Percentiles rank a stretch among this genome's conserved stretches.
Conservation (phyloP, 2,113 vertebrate species). For the Tinamus guttatus region DNA sequence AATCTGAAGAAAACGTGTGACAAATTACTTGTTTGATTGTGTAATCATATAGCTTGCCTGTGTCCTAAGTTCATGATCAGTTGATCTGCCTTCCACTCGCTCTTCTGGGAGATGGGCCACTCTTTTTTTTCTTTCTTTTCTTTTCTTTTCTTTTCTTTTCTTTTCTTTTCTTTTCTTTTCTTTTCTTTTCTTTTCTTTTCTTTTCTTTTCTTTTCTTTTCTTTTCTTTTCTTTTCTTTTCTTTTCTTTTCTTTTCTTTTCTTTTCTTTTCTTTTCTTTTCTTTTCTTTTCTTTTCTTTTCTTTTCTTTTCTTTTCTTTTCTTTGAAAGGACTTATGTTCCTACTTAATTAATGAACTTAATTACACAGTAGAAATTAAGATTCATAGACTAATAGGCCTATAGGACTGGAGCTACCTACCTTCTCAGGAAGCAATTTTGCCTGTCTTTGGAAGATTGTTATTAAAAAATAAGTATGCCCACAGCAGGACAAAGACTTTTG, state of each 20-base stretch:
- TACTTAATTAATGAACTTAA: not conserved
- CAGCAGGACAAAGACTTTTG: not conserved
- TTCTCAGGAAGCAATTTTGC: not conserved
- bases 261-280: too few species aligned
- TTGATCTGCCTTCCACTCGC: not conserved
- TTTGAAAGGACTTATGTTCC: not conserved
- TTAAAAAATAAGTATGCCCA: not conserved
- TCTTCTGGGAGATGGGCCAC: not conserved
- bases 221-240: too few species aligned
- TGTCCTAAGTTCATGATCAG: not conserved
- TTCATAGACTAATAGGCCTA: not conserved
- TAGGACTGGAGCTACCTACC: not conserved
- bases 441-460: not conserved
- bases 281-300: too few species aligned
- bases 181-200: too few species aligned
- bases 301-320: too few species aligned
- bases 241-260: too few species aligned
- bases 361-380: not conserved
- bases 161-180: too few species aligned
- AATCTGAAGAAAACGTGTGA: not conserved
- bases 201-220: too few species aligned
- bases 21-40: not conserved
- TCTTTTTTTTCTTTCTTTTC: too few species aligned
- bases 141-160: too few species aligned
- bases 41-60: not conserved